Percentiles rank a stretch among this genome's conserved stretches.
These are phyloP conservation scores for Andrena dorsata DNA, from an alignment of 2,888 invertebrate genomes.

Conservation along the genomic window DNA sequence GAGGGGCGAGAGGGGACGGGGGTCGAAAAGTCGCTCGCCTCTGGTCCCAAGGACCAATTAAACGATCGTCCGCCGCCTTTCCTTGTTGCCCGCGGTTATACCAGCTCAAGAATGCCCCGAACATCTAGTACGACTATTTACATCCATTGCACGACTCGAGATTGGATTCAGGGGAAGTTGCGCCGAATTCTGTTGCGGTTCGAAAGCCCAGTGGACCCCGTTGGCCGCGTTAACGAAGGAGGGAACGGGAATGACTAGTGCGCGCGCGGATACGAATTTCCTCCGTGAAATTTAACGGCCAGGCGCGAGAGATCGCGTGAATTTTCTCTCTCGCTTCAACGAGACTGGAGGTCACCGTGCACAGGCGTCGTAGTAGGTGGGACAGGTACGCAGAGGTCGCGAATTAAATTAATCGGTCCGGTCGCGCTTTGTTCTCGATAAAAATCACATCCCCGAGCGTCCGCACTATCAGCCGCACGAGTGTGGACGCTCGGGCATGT, in stretches of 20 bases:
- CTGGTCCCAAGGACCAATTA: background rate
- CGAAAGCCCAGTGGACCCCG: slow-evolving; percentile 9
- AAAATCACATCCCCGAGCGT: background rate
- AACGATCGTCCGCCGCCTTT: slow-evolving; percentile 11
- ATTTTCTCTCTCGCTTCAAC: background rate
- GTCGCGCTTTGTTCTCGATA: too few relatives aligned
- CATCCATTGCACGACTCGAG: slow-evolving; percentile 62
- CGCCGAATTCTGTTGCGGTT: slow-evolving; percentile 18
- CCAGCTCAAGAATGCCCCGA: slow-evolving; percentile 46
- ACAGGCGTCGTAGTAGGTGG: too few relatives aligned
- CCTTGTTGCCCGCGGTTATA: slow-evolving; percentile 22
- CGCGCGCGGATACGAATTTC: slow-evolving; percentile 26
- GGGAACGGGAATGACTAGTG: slow-evolving; percentile 57
- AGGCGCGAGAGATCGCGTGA: background rate
- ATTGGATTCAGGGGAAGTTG: background rate
- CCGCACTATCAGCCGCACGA: too few relatives aligned
- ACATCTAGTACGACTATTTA: slow-evolving; percentile 55
- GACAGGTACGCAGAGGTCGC: too few relatives aligned
- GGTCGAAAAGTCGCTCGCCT: background rate
- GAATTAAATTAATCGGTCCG: too few relatives aligned
- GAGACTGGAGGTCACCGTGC: background rate
- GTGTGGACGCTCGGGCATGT: too few relatives aligned
- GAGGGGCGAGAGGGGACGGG: too few relatives aligned
- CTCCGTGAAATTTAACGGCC: background rate
- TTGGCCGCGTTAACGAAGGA: slow-evolving; percentile 10